Percentiles rank a stretch among this genome's conserved stretches.
Evolutionary conservation across 2,113 vertebrate genomes (phyloP).

Genomic region (Lanius ludovicianus): DNA sequence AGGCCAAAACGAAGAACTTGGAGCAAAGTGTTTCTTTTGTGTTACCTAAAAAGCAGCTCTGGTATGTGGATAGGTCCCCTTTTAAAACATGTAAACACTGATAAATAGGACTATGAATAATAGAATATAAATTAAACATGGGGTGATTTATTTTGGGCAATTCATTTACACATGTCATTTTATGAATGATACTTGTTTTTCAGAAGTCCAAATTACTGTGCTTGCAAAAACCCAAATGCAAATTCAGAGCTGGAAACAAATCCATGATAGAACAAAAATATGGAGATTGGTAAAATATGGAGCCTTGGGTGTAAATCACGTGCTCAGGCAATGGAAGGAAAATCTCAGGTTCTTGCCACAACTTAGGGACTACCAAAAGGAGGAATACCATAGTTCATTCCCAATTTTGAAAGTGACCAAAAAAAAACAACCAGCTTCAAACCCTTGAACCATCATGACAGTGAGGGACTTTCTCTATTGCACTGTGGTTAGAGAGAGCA

Average conservation of each 20-base stretch:
- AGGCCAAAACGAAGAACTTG: not conserved
- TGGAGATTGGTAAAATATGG: not conserved
- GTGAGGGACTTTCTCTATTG: not conserved
- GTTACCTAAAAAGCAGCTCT: not conserved
- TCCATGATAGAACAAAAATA: not conserved
- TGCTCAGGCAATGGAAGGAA: not conserved
- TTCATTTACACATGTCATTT: not conserved
- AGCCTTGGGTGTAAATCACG: not conserved
- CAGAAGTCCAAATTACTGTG: not conserved
- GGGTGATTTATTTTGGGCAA: not conserved
- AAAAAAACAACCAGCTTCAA: not conserved
- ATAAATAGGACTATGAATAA: not conserved
- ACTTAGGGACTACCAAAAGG: accelerated
- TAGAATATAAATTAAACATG: not conserved
- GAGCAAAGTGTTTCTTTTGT: not conserved
- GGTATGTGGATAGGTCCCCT: not conserved
- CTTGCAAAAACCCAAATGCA: not conserved
- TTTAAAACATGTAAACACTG: not conserved
- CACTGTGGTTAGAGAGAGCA: not conserved
- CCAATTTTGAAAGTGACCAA: not conserved
- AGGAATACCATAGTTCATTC: not conserved
- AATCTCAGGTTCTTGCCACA: not conserved
- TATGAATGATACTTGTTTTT: not conserved
- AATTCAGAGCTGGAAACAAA: not conserved
- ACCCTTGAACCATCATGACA: not conserved